A percentile compares a stretch with the other conserved stretches of the same genome.
These are phyloP conservation scores for Ceraclea dissimilis DNA, from an alignment of 2,888 invertebrate species.

Conservation along the genomic window DNA sequence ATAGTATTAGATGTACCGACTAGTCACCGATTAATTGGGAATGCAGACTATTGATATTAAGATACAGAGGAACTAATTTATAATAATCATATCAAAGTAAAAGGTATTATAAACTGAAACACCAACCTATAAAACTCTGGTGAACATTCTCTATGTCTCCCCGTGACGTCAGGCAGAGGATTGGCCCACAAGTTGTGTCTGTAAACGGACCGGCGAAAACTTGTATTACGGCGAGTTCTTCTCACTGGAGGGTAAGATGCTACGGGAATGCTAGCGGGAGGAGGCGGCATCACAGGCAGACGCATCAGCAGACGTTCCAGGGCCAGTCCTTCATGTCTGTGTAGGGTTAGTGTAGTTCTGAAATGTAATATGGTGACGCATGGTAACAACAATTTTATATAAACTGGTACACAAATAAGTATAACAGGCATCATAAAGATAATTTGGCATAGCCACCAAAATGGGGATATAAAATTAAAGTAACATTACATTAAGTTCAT, in stretches of 20 bases:
- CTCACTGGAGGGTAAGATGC: not conserved
- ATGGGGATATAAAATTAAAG: no score
- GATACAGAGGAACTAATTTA: not conserved
- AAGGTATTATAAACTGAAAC: no score
- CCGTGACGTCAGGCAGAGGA: slow-evolving; percentile 61
- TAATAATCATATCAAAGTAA: no score
- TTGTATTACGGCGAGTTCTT: slow-evolving; percentile 31
- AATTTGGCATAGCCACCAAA: no score
- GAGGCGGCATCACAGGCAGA: slow-evolving; percentile 29
- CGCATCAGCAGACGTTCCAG: slow-evolving; percentile 52
- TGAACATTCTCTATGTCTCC: slow-evolving; percentile 63
- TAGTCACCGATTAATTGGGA: no score
- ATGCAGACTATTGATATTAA: no score
- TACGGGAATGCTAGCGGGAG: slow-evolving; percentile 7
- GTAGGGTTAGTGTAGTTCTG: slow-evolving; percentile 63
- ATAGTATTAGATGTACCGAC: no score
- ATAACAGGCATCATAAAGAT: no score
- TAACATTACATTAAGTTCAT: no score
- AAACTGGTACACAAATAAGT: not conserved
- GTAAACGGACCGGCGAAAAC: slow-evolving; percentile 66
- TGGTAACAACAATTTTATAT: not conserved
- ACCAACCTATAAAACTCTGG: slow-evolving; percentile 75
- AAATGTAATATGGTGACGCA: not conserved
- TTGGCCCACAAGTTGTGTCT: slow-evolving; percentile 67
- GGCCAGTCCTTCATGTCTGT: slow-evolving; percentile 52